Evolutionary conservation across 1,140 invertebrate species (phyloP).

Genomic region (Tetramorium alpestre): DNA sequence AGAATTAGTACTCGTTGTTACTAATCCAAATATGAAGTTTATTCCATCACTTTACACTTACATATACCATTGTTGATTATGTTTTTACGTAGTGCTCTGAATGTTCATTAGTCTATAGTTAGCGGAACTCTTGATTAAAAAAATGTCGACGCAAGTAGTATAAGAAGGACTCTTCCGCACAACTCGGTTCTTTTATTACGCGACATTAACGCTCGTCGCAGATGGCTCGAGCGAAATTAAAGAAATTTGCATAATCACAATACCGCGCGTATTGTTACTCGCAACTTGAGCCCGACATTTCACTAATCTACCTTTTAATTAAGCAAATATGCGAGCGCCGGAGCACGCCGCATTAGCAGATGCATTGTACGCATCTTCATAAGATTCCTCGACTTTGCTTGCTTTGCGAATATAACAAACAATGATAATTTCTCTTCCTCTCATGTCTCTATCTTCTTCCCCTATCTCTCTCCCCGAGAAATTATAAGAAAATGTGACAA

Average conservation of each 20-base stretch:
- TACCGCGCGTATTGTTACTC: slow-evolving; percentile 39
- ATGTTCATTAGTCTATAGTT: background rate
- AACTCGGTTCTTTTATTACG: slow-evolving; percentile 40
- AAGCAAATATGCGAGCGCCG: slow-evolving; percentile 51
- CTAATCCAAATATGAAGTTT: background rate
- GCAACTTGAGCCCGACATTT: slow-evolving; percentile 41
- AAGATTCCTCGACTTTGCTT: background rate
- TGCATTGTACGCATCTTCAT: background rate
- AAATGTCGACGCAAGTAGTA: background rate
- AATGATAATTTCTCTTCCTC: background rate
- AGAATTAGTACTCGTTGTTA: background rate
- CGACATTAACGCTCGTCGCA: slow-evolving; percentile 52
- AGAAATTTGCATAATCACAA: slow-evolving; percentile 57
- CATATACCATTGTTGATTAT: background rate
- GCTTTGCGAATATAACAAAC: background rate
- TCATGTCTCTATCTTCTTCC: background rate
- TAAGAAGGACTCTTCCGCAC: background rate
- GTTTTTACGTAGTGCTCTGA: background rate
- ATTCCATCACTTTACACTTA: background rate
- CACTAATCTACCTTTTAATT: slow-evolving; percentile 55
- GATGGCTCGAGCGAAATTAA: slow-evolving; percentile 51
- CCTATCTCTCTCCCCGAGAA: background rate
- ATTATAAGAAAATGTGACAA: background rate
- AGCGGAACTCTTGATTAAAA: background rate
- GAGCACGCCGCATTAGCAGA: slow-evolving; percentile 12